A percentile compares a stretch with the other conserved stretches of the same genome.
These are phyloP conservation scores for Trypoxylus dichotomus DNA, from an alignment of 1,140 invertebrate species.

Conservation along the genomic window DNA sequence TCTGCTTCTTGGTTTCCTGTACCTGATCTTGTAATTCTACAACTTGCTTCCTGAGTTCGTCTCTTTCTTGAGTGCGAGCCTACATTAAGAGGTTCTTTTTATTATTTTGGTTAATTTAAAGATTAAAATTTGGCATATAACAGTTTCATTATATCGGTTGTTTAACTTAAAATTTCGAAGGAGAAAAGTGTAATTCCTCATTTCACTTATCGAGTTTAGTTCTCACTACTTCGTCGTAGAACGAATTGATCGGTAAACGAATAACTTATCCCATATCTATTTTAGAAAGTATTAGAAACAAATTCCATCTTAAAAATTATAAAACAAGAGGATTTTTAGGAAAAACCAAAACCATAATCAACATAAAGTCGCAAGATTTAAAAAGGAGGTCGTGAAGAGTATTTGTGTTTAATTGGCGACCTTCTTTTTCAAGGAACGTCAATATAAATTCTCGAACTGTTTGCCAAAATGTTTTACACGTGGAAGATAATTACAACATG, in stretches of 20 bases:
- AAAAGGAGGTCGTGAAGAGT: neutral
- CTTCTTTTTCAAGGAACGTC: neutral
- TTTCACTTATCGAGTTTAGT: too few relatives aligned
- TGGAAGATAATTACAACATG: neutral
- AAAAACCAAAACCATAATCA: too few relatives aligned
- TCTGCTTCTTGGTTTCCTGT: conserved; percentile 42
- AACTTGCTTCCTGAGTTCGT: conserved; percentile 41
- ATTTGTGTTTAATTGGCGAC: neutral
- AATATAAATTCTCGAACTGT: neutral
- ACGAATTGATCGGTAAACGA: too few relatives aligned
- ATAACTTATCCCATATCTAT: too few relatives aligned
- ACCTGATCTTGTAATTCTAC: conserved; percentile 44
- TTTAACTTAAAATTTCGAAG: too few relatives aligned
- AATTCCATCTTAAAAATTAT: too few relatives aligned
- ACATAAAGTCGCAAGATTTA: neutral
- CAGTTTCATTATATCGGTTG: too few relatives aligned
- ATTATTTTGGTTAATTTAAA: neutral
- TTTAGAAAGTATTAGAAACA: too few relatives aligned
- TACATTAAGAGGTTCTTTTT: conserved; percentile 22
- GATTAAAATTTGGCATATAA: too few relatives aligned
- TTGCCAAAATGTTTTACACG: neutral
- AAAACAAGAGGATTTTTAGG: too few relatives aligned
- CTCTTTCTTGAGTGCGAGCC: conserved; percentile 40
- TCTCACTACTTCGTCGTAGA: too few relatives aligned
- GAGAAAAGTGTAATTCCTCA: too few relatives aligned